Base-by-base conservation (phyloP, 2,888 invertebrate species). In the Drosophila rubida region DNA sequence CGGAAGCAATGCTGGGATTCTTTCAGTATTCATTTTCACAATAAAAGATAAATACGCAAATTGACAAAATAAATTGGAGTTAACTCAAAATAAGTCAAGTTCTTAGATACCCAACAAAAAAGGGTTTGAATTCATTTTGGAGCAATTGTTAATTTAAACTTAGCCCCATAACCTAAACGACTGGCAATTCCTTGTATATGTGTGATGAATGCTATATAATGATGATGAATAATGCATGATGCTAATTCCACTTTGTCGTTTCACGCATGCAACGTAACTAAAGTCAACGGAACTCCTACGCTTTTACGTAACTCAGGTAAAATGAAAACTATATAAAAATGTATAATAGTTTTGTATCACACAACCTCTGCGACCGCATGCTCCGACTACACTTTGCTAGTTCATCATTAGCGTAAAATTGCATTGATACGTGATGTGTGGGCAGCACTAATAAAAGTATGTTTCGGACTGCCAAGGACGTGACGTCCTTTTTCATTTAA, bases 341-440 rank as follows among this genome's bases (percentile, higher is more conserved):
- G 39, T 19, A 59, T 22, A 55, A 23, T 23, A 49, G 11, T 41
- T 14, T 16, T 27, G 25, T 25, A 63, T 75, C 55, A 64, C 63
- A 86, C 66, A 85, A 75, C 78, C 78, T 78, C 75, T 75, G 72
- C 74, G 75, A 71, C 68, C 66, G 70, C 87, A 85, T 85, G 84
- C 84, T 83, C 78, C 78, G 66, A 78, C 84, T 85, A 85, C 74
- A 73, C 86, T 82, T 78, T 69, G 68, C 75, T 87, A 82, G 58
- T 63, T 71, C 46, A 58, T 67, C 70, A 58, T 48, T 60, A 41
- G 59, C 77, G 75, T 82, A 80, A 87, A 86, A 85, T 75, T 80
- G 64, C 86, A 85, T 85, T 82, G 84, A 80, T 51, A 64, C 66
- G 48, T 74, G 59, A 19, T 55, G 19, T 32, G 45, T 27, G 9